A percentile compares a stretch with the other conserved stretches of the same genome.
These are phyloP conservation scores for Oceanodroma tethys DNA, from an alignment of 2,113 vertebrate genomes.

Conservation along the genomic window DNA sequence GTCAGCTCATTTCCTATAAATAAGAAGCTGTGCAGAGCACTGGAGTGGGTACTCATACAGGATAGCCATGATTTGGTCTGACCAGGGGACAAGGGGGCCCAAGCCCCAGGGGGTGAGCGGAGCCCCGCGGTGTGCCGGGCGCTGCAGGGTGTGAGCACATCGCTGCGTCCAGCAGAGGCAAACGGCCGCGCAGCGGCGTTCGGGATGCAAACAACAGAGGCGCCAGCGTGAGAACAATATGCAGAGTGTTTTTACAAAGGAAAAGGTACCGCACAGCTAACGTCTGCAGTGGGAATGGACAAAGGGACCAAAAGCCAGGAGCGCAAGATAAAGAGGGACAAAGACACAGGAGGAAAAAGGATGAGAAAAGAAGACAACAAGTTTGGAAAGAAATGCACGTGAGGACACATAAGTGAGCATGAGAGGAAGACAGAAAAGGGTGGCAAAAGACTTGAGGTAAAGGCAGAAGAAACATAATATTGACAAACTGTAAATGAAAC, in stretches of 20 bases:
- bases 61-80: too few species aligned
- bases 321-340: neutral
- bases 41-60: neutral
- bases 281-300: neutral
- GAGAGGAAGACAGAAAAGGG: neutral
- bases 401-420: rapidly evolving
- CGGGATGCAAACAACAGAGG: neutral
- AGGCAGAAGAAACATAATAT: neutral
- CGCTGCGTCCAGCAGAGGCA: neutral
- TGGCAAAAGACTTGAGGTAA: neutral
- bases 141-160: neutral
- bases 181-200: neutral
- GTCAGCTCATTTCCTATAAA: neutral
- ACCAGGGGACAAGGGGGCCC: too few species aligned
- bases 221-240: neutral
- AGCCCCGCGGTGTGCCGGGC: rapidly evolving
- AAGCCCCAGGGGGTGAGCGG: neutral
- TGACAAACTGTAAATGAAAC: neutral
- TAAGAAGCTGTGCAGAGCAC: too few species aligned
- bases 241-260: neutral
- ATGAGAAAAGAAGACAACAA: neutral
- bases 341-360: neutral
- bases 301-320: neutral
- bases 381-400: neutral
- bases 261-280: neutral